Conservation (phyloP, 2,888 invertebrate genomes). For the Chrysodeixis includens region DNA sequence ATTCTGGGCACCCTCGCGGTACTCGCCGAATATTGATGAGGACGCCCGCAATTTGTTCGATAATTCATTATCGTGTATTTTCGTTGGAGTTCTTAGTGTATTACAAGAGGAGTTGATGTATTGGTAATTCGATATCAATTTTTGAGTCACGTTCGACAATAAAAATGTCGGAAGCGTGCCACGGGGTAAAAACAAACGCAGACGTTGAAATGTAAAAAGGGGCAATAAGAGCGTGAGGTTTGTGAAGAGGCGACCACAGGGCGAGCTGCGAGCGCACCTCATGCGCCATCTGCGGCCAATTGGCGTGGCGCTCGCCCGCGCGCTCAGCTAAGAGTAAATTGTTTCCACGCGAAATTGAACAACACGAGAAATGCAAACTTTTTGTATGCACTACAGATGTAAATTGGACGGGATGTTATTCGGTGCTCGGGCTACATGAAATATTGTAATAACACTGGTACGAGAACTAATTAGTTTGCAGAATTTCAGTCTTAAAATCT, state of each 20-base stretch:
- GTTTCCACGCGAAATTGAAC: slow-evolving; percentile 71
- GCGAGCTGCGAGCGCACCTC: slow-evolving; percentile 75
- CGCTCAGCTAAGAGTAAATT: slow-evolving; percentile 76
- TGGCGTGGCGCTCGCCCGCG: slow-evolving; percentile 80
- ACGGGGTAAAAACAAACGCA: slow-evolving; percentile 56
- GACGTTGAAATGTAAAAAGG: slow-evolving; percentile 68
- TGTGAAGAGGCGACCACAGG: slow-evolving; percentile 84
- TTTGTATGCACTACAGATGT: slow-evolving; percentile 52
- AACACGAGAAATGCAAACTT: slow-evolving; percentile 57
- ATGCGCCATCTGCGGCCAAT: slow-evolving; percentile 86
- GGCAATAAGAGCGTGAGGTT: slow-evolving; percentile 68
- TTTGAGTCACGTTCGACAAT: slow-evolving; percentile 50
- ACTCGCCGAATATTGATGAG: slow-evolving; percentile 69
- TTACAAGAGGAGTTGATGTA: slow-evolving; percentile 47
- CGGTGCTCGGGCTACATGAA: background rate
- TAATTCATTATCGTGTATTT: slow-evolving; percentile 51
- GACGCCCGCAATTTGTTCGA: slow-evolving; percentile 59
- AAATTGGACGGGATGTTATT: slow-evolving; percentile 47
- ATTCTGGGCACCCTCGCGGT: slow-evolving; percentile 70
- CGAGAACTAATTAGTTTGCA: too few relatives aligned
- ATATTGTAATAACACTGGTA: background rate
- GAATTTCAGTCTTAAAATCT: too few relatives aligned
- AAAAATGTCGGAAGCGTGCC: slow-evolving; percentile 64
- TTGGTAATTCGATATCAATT: slow-evolving; percentile 46
- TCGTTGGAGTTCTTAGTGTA: slow-evolving; percentile 42